Conservation (phyloP, 1,140 invertebrate species). For the Bilobella aurantiaca region DNA sequence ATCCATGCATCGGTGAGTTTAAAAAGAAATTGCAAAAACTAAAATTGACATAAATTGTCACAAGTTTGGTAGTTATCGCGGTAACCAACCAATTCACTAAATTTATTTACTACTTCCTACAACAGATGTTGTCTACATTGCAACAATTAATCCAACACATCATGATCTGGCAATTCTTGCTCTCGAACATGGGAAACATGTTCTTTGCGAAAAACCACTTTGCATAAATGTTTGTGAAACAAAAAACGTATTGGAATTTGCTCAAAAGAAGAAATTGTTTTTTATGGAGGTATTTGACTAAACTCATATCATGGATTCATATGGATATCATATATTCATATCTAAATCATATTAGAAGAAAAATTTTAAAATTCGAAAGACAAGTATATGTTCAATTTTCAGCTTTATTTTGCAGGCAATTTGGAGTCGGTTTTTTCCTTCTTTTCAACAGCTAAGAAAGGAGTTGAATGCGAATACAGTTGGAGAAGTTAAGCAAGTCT, state of each 20-base stretch:
- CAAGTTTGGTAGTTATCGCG: background rate
- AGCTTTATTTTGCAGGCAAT: slow-evolving; percentile 53
- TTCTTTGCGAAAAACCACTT: slow-evolving; percentile 76
- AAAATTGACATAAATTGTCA: background rate
- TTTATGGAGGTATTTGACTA: slow-evolving; percentile 65
- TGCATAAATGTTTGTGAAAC: slow-evolving; percentile 59
- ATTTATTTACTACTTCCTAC: background rate
- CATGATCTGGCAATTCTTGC: slow-evolving; percentile 54
- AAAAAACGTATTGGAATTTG: slow-evolving; percentile 48
- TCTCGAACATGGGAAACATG: slow-evolving; percentile 63
- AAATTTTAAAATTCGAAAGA: too few relatives aligned
- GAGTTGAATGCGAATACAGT: slow-evolving; percentile 51
- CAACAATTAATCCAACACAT: slow-evolving; percentile 58
- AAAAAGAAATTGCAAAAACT: too few relatives aligned
- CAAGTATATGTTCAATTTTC: too few relatives aligned
- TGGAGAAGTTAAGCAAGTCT: slow-evolving; percentile 60
- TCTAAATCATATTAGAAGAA: too few relatives aligned
- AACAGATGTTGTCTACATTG: slow-evolving; percentile 66
- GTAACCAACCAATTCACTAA: background rate
- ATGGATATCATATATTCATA: too few relatives aligned
- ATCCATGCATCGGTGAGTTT: slow-evolving; percentile 57
- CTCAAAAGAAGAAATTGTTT: slow-evolving; percentile 56
- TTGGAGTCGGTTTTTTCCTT: slow-evolving; percentile 72
- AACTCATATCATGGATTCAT: too few relatives aligned
- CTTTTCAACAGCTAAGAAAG: slow-evolving; percentile 54